A percentile compares a stretch with the other conserved stretches of the same genome.
phyloP scores from a whole-genome alignment of 2,888 invertebrate genomes.

The Teleiodes luculella region DNA sequence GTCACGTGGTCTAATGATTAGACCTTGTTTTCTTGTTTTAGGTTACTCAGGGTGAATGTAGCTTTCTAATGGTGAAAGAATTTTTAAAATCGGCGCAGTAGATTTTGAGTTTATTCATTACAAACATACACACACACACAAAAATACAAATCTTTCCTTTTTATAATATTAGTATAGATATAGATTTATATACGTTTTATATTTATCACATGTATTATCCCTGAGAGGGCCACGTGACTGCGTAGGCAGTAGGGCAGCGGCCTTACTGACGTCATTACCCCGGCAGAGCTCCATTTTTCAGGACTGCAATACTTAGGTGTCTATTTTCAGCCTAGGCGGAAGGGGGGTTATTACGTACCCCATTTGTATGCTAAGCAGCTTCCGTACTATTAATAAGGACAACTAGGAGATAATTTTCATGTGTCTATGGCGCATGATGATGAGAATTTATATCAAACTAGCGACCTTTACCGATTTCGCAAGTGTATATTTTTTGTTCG shows the following conservation, averaged over 20 bases:
- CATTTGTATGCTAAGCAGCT: constrained; percentile 11
- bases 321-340: constrained; percentile 8
- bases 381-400: not conserved
- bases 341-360: constrained; percentile 6
- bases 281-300: constrained; percentile 14
- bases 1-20: too few relatives aligned
- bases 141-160: too few relatives aligned
- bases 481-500: too few relatives aligned
- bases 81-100: too few relatives aligned
- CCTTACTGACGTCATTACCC: constrained; percentile 37
- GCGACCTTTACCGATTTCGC: too few relatives aligned
- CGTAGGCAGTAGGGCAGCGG: constrained; percentile 21
- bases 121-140: too few relatives aligned
- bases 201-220: constrained; percentile 7
- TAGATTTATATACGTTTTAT: too few relatives aligned
- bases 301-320: constrained; percentile 6
- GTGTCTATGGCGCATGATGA: not conserved
- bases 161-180: too few relatives aligned
- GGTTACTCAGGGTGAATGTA: too few relatives aligned
- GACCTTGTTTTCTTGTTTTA: too few relatives aligned
- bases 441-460: not conserved
- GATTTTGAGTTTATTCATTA: too few relatives aligned
- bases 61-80: too few relatives aligned
- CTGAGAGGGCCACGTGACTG: constrained; percentile 44
- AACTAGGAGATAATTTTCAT: not conserved